Evolutionary conservation across 1,140 invertebrate genomes (phyloP), one percentile per base, ranked within the genome.

Genomic region (Drosophila takahashii): DNA sequence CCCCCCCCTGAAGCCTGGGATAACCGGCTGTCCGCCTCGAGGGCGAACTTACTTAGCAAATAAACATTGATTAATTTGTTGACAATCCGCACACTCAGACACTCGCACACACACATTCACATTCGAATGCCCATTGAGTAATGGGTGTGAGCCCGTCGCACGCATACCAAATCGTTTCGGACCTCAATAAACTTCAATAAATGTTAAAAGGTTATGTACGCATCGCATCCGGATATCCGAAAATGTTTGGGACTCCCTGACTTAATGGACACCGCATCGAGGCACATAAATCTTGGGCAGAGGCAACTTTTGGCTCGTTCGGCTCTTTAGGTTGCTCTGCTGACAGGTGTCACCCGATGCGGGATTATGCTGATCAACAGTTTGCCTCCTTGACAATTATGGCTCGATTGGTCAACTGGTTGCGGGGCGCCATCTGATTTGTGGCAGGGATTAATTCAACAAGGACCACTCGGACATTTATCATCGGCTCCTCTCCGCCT

Each of bases 1-100:
- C 9, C 61, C 47, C 53, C 41, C 69, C 69, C 22, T 22, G 22
- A 22, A 22, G 42, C 58, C 34, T 51, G 42, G 85, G 66, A 61
- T 62, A 71, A 65, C 51, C 51, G 56, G 22, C 53, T 73, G 61
- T 59, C 62, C 74, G 79, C 71, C 84, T 85, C 74, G 39, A 87
- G 84, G 83, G 83, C 72, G 73, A 87, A 90, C 87, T 83, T 90
- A 90, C 81, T 90, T 90, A 90, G 87, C 87, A 90, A 90, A 90
- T 87, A 90, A 90, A 90, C 87, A 90, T 90, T 90, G 87, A 90
- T 90, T 90, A 90, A 90, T 90, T 90, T 90, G 87, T 90, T 90
- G 87, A 90, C 83, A 90, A 87, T 87, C 81, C 73, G 65, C 71
- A 71, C 39, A 71, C 39, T 54, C 60, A 62, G 41, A 39, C 11